Base-by-base conservation (phyloP, 2,797 vertebrate genomes). In the Sebastes steindachneri region DNA sequence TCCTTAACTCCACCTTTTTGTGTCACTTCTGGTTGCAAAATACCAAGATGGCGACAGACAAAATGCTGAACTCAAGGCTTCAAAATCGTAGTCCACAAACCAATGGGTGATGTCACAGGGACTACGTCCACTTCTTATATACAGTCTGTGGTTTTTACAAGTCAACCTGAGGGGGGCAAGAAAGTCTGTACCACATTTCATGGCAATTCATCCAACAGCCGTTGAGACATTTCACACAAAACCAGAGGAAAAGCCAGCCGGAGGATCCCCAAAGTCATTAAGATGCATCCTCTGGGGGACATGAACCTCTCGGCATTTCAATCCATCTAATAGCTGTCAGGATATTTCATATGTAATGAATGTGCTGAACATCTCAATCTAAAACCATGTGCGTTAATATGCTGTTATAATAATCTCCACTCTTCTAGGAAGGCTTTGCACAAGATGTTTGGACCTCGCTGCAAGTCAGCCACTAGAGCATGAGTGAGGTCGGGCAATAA, bases 51-150 rank as follows among this genome's bases (percentile, higher is more conserved):
- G 45, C 7, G 17, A 48, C 17, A 17, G 45, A 0, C 17, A 48
- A 48, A 48, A 19, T 48, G 41, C 41, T 17, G 7, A 48, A 48
- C 7, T 48, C 45, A 7, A 19, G 45, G 15, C 15, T 19, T 48
- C 17, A 48, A 48, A 48, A 48, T 0, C 0, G 7, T 0, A 48
- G 45, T 48, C 45, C 7, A 19, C 3, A 48, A 48, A 48, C 45
- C 45, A 48, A 4, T 48, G 45, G 0, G 17, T 45, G 41, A 45
- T 7, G 15, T 17, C 41, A 45, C 14, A 2, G 17, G 1, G 15
- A 48, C 17, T 1, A 48, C 45, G 7, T 48, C 7, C 17, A 19
- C 45, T 7, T 19, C 45, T 48, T 48, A 48, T 45, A 45, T 45
- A 7, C 15, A 45, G 41, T 48, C 45, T 48, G 1, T 48, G 45